Evolutionary conservation across 2,797 vertebrate genomes (phyloP), one percentile per base, ranked within the genome.

Genomic region (Sebastes miniatus): DNA sequence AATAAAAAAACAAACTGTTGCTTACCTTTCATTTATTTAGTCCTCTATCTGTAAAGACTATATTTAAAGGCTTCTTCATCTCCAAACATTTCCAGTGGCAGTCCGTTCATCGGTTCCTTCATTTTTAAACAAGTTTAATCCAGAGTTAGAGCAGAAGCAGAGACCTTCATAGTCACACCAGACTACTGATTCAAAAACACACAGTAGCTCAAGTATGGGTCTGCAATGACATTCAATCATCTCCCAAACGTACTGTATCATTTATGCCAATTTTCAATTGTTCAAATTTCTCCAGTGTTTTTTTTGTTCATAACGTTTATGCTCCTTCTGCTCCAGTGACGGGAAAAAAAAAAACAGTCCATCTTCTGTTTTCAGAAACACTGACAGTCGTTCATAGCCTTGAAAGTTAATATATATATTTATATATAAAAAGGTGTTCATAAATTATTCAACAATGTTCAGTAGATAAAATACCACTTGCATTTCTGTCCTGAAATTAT

Each of bases 381-480:
- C 43, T 47, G 43, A 47, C 43, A 83, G 83, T 88, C 66, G 69
- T 84, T 90, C 84, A 68, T 89, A 76, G 85, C 86, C 86, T 91
- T 92, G 65, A 91, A 92, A 88, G 89, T 91, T 89, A 67, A 87
- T 92, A 90, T 91, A 93, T 87, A 81, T 83, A 77, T 81, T 32
- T 85, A 77, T 85, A 87, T 79, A 83, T 67, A 89, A 92, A 90
- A 93, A 87, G 61, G 80, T 77, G 81, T 93, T 87, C 91, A 95
- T 95, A 95, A 95, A 95, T 96, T 95, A 96, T 92, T 94, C 86
- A 94, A 94, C 89, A 93, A 90, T 87, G 91, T 94, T 93, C 94
- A 93, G 94, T 92, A 95, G 93, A 94, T 94, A 93, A 95, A 95
- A 95, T 93, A 93, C 93, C 91, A 93, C 94, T 95, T 92, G 92